Base-by-base conservation (phyloP, 2,888 invertebrate species). In the Eupsilia transversa region DNA sequence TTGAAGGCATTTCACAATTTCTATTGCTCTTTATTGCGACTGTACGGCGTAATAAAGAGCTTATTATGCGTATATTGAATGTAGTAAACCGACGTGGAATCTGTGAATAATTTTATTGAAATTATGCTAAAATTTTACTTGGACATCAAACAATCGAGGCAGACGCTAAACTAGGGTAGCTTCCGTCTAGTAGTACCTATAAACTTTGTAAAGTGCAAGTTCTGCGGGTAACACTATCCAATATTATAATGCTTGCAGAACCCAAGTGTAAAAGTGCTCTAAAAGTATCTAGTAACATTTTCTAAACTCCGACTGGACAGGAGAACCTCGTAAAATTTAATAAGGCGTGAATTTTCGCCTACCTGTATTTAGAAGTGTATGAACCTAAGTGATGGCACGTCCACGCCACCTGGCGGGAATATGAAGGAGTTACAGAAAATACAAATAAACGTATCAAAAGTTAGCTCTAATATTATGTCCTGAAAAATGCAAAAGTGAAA, bases 1-100 rank as follows among this genome's bases (percentile, higher is more conserved):
- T 93, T 92, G 93, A 93, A 94, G 94, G 93, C 94, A 94, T 95
- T 95, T 94, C 93, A 94, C 94, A 93, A 94, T 93, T 94, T 93
- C 94, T 92, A 93, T 93, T 93, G 93, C 92, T 92, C 91, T 93
- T 92, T 94, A 94, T 89, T 87, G 91, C 91, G 89, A 92, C 89
- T 92, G 91, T 92, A 92, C 91, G 91, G 90, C 87, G 92, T 92
- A 93, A 93, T 94, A 94, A 94, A 94, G 90, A 91, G 91, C 91
- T 91, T 93, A 93, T 92, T 92, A 91, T 91, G 83, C 90, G 87
- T 90, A 90, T 91, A 90, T 91, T 90, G 88, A 89, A 89, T 84
- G 89, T 89, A 89, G 88, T 91, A 92, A 92, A 90, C 86, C 82
- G 86, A 89, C 87, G 80, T 88, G 77, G 84, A 86, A 84, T 87